Conservation (phyloP, 2,888 invertebrate genomes). For the Steromphala cineraria region DNA sequence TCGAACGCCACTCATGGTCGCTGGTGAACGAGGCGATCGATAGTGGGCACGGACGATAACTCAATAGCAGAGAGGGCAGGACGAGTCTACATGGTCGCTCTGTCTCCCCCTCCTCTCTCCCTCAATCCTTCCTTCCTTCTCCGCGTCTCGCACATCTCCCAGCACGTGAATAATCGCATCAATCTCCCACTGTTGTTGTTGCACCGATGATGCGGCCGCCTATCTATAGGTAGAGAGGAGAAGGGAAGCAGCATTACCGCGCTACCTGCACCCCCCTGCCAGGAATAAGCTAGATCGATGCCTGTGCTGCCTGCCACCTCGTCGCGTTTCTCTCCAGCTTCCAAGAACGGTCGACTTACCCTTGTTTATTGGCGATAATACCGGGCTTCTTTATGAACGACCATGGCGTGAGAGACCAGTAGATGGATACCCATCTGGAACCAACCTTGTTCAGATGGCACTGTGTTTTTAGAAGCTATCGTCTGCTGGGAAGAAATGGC, state of each 20-base stretch:
- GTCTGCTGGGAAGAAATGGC: conserved; percentile 20
- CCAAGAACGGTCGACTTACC: conserved; percentile 2
- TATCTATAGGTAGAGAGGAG: background rate
- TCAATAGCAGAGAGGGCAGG: background rate
- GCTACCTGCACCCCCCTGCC: background rate
- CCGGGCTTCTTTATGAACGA: background rate
- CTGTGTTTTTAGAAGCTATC: conserved; percentile 7
- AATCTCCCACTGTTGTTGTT: background rate
- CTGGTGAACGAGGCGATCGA: conserved; percentile 4
- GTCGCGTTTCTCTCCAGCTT: conserved; percentile 1
- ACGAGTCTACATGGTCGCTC: background rate
- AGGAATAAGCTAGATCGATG: conserved; percentile 1
- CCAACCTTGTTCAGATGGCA: conserved; percentile 7
- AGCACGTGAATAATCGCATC: background rate
- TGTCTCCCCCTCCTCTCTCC: background rate
- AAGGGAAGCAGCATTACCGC: background rate
- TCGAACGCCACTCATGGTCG: background rate
- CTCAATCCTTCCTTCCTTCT: background rate
- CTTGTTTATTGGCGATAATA: background rate
- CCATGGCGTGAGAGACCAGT: background rate
- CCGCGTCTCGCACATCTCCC: background rate
- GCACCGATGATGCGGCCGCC: background rate
- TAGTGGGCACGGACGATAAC: conserved; percentile 10
- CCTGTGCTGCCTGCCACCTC: conserved; percentile 6
- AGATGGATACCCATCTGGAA: background rate